Evolutionary conservation across 2,888 invertebrate genomes (phyloP), one percentile per base, ranked within the genome.

Genomic region (Acrocera orbiculus): DNA sequence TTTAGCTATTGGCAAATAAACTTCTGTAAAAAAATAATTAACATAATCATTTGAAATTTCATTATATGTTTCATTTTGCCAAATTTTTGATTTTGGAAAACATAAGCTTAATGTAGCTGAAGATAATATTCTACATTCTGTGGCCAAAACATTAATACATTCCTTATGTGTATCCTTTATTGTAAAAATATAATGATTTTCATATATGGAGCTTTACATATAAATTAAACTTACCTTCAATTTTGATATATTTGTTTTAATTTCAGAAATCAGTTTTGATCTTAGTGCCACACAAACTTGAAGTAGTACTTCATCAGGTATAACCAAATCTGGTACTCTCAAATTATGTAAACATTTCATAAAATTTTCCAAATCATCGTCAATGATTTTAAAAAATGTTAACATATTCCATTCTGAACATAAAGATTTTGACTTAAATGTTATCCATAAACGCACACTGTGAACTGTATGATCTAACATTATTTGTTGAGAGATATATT

Each of bases 31-130:
- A 52, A 80, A 81, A 49, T 70, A 70, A 42, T 69, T 66, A 14
- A 86, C 85, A 50, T 86, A 86, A 31, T 61, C 47, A 44, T 69
- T 71, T 3, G 66, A 61, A 7, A 54, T 52, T 34, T 60, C 53
- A 4, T 69, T 65, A 39, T 62, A 53, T 4, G 61, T 52, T 26
- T 60, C 52, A 1, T 54, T 57, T 34, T 67, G 61, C 82, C 85
- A 86, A 45, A 76, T 72, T 25, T 63, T 62, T 34, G 68, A 63
- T 30, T 63, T 59, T 5, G 87, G 87, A 59, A 85, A 85, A 48
- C 79, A 76, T 66, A 85, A 77, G 31, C 79, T 76, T 36, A 86
- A 65, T 51, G 81, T 80, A 20, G 85, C 85, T 40, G 86, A 61
- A 52, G 81, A 77, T 3, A 74, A 69, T 1, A 79, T 77, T 14